Conservation (phyloP, 2,113 vertebrate genomes). For the Thinocorus orbignyianus region DNA sequence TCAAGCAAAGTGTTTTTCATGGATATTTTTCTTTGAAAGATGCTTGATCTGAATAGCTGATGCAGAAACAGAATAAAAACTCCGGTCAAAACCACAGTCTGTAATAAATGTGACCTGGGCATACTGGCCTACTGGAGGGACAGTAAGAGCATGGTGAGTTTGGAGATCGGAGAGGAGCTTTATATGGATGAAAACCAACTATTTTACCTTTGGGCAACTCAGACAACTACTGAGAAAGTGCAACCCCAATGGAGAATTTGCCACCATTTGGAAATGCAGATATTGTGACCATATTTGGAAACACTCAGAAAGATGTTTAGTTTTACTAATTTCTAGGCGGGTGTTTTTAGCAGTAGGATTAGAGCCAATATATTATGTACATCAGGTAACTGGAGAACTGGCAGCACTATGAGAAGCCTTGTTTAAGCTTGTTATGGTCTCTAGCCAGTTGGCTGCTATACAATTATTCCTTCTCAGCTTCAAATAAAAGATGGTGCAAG, state of each 20-base stretch:
- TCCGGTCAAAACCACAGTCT: background rate
- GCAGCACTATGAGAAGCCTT: constrained; percentile 47
- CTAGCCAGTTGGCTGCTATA: constrained; percentile 50
- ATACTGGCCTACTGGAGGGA: background rate
- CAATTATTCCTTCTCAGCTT: constrained; percentile 54
- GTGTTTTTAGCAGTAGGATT: background rate
- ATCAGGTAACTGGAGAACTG: constrained; percentile 55
- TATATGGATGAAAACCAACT: background rate
- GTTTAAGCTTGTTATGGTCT: constrained; percentile 59
- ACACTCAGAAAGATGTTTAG: background rate
- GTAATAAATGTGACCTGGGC: background rate
- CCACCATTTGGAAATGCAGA: constrained; percentile 10
- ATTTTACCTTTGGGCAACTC: background rate
- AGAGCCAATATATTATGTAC: constrained; percentile 36
- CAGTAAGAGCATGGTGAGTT: background rate
- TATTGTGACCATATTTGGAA: constrained; percentile 28
- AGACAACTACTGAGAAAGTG: background rate
- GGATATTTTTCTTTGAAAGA: background rate
- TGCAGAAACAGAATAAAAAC: background rate
- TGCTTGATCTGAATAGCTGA: background rate
- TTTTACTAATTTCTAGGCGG: constrained; percentile 24
- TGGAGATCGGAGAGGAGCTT: background rate
- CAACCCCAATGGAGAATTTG: background rate
- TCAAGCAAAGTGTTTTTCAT: constrained; percentile 1
- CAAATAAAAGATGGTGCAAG: constrained; percentile 66